phyloP scores from a whole-genome alignment of 2,888 invertebrate genomes.

The Yponomeuta plumbellus region DNA sequence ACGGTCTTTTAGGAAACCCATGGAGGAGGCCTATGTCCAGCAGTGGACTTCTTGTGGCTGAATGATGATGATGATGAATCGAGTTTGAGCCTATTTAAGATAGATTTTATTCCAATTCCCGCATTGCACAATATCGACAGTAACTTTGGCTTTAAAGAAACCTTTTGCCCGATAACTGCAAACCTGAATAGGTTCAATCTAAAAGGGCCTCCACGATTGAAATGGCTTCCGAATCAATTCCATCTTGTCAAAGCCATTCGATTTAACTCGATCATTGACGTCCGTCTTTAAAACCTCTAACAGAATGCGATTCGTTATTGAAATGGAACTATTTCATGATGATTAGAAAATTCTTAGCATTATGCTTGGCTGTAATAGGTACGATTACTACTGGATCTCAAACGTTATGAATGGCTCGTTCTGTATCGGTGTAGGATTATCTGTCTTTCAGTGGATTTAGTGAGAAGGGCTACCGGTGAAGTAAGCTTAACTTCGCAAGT shows the following conservation, averaged over 20 bases:
- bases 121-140: not conserved
- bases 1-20: too few species aligned
- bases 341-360: constrained; percentile 7
- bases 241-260: constrained; percentile 13
- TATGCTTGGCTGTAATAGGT: not conserved
- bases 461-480: too few species aligned
- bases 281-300: not conserved
- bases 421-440: not conserved
- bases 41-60: too few species aligned
- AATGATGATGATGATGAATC: too few species aligned
- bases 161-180: not conserved
- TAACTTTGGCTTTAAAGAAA: not conserved
- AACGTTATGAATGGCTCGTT: not conserved
- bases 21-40: too few species aligned
- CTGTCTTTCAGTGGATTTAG: too few species aligned
- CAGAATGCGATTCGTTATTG: not conserved
- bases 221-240: constrained; percentile 6
- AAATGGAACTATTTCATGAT: constrained; percentile 13
- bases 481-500: too few species aligned
- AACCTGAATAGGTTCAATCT: not conserved
- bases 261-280: constrained; percentile 13
- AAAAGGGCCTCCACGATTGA: not conserved
- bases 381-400: not conserved
- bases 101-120: not conserved
- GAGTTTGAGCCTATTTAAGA: not conserved